These are phyloP conservation scores for Grapholita molesta DNA, from an alignment of 1,140 invertebrate genomes.

Conservation along the genomic window DNA sequence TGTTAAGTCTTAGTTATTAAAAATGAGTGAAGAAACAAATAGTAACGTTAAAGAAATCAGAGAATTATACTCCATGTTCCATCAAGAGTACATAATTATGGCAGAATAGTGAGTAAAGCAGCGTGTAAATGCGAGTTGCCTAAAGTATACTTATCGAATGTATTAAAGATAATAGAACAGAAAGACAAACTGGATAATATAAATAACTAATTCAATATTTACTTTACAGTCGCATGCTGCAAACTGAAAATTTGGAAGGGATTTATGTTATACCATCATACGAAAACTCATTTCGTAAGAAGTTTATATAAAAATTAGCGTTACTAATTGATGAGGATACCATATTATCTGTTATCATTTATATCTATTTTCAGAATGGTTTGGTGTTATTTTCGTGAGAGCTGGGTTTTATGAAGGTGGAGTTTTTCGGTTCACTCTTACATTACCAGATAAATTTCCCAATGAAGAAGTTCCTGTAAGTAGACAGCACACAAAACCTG, in stretches of 20 bases:
- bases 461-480: conserved; percentile 90
- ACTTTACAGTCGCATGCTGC: conserved; percentile 88
- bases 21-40: conserved; percentile 50
- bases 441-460: conserved; percentile 92
- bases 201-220: conserved; percentile 28
- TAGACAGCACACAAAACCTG: too few species aligned
- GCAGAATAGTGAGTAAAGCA: conserved; percentile 64
- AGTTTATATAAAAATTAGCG: conserved; percentile 19
- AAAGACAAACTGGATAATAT: too few species aligned
- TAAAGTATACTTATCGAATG: too few species aligned
- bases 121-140: neutral
- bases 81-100: conserved; percentile 71
- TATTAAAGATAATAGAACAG: too few species aligned
- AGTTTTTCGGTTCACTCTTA: conserved; percentile 92
- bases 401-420: conserved; percentile 92
- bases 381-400: conserved; percentile 94
- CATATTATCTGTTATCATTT: too few species aligned
- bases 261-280: conserved; percentile 96
- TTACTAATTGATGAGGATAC: too few species aligned
- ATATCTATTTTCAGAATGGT: conserved; percentile 88
- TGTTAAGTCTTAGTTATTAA: neutral
- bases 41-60: conserved; percentile 51
- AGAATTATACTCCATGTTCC: conserved; percentile 62
- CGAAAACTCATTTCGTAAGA: conserved; percentile 86
- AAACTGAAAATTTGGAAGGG: conserved; percentile 90